Base-by-base conservation (phyloP, 2,113 vertebrate species). In the Lipotes vexillifer region DNA sequence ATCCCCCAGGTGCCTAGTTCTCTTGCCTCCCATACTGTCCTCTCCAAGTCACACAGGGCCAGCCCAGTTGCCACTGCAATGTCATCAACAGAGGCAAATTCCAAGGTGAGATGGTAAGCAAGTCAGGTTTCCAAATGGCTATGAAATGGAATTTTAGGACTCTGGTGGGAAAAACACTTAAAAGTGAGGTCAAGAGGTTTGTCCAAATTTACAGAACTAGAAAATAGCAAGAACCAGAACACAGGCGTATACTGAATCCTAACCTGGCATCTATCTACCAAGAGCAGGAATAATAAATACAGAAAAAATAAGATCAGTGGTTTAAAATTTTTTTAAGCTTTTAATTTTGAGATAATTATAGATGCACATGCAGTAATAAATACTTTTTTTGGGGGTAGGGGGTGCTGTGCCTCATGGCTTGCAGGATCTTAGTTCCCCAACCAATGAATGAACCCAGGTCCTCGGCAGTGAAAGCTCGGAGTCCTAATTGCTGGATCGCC, bases 91-190 rank as follows among this genome's bases (percentile, higher is more conserved):
- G 11, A 89, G 49, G 33, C 31, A 92, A 36, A 57, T 86, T 81
- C 82, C 71, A 86, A 92, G 29, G 36, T 63, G 14, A 95, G 29
- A n/a, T 93, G 36, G 82, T 81, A 90, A 94, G 71, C 49, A 90
- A 21, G 15, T 84, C 33, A 90, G 29, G 52, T 90, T 97, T 90
- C 89, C 95, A 91, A 96, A 96, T 27, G 49, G 63, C 57, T 88
- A 75, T 44, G 31, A 78, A 14, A 86, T 86, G 80, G 46, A 90
- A 92, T 90, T 81, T 83, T 61, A 96, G 65, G 11, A 10, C 49
- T 87, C 63, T 94, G 17, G 18, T 65, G 5, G 29, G 38, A 94
- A 77, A 95, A 94, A 94, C 13, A 88, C 25, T 33, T 38, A 46
- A 84, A 23, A 85, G n/a, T 27, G 17, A 87, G 8, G 74, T 80